phyloP scores from a whole-genome alignment of 2,888 invertebrate species.

The Homarus gammarus region DNA sequence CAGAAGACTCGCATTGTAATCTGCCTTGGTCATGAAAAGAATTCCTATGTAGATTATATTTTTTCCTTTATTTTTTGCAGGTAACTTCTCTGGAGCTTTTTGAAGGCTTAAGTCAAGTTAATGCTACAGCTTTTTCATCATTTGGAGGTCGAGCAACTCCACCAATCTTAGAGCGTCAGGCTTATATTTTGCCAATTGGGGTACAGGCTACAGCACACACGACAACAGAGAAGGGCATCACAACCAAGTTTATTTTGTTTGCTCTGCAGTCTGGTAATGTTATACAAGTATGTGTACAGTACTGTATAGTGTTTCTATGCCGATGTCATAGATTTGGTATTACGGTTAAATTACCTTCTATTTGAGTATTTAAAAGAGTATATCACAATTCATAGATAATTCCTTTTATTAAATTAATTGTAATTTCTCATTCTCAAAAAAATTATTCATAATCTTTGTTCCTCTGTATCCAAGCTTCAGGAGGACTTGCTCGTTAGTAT shows the following conservation, averaged over 20 bases:
- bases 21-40: background rate
- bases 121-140: conserved; percentile 91
- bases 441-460: too few species aligned
- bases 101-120: conserved; percentile 92
- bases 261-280: conserved; percentile 78
- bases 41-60: too few species aligned
- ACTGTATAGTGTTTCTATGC: too few species aligned
- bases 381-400: too few species aligned
- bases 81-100: conserved; percentile 96
- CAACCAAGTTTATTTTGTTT: conserved; percentile 91
- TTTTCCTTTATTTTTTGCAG: conserved; percentile 40
- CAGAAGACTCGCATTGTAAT: background rate
- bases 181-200: conserved; percentile 83
- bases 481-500: too few species aligned
- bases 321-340: background rate
- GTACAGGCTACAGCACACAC: conserved; percentile 91
- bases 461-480: too few species aligned
- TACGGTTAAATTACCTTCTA: too few species aligned
- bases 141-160: conserved; percentile 83
- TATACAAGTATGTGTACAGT: conserved; percentile 58
- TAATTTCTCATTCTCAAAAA: too few species aligned
- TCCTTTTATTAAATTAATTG: too few species aligned
- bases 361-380: too few species aligned
- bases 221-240: conserved; percentile 94
- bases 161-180: conserved; percentile 78